Evolutionary conservation across 2,888 invertebrate genomes (phyloP).

Genomic region (Sipha maydis): DNA sequence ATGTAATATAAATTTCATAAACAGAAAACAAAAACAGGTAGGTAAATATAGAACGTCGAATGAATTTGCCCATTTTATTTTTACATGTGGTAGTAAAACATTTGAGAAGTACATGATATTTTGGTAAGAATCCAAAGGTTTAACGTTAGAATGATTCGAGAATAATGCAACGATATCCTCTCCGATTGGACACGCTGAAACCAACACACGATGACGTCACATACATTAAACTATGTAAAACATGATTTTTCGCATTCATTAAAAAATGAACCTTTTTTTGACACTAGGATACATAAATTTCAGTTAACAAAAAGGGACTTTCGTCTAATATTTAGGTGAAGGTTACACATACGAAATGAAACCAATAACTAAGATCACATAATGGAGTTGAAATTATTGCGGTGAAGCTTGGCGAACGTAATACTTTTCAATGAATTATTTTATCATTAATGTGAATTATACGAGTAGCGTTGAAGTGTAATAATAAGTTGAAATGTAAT

Average conservation of each 20-base stretch:
- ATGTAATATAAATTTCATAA: background rate
- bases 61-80: slow-evolving; percentile 27
- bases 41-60: slow-evolving; percentile 32
- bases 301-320: slow-evolving; percentile 21
- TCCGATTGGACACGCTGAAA: background rate
- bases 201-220: slow-evolving; percentile 40
- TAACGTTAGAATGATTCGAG: slow-evolving; percentile 12
- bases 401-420: background rate
- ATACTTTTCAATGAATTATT: slow-evolving; percentile 14
- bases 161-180: slow-evolving; percentile 15
- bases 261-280: slow-evolving; percentile 28
- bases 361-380: slow-evolving; percentile 3
- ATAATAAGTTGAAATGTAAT: background rate
- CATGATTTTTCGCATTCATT: slow-evolving; percentile 32
- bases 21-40: slow-evolving; percentile 8
- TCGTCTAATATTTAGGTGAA: slow-evolving; percentile 10
- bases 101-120: slow-evolving; percentile 32
- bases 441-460: background rate
- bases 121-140: slow-evolving; percentile 43
- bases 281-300: slow-evolving; percentile 31
- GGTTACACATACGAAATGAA: slow-evolving; percentile 5
- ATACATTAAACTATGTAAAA: slow-evolving; percentile 25
- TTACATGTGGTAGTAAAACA: slow-evolving; percentile 17
- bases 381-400: slow-evolving; percentile 2
- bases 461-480: background rate